Percentiles rank a stretch among this genome's conserved stretches.
Conservation (phyloP, 2,888 invertebrate genomes). For the Deladenus siricidicola region DNA sequence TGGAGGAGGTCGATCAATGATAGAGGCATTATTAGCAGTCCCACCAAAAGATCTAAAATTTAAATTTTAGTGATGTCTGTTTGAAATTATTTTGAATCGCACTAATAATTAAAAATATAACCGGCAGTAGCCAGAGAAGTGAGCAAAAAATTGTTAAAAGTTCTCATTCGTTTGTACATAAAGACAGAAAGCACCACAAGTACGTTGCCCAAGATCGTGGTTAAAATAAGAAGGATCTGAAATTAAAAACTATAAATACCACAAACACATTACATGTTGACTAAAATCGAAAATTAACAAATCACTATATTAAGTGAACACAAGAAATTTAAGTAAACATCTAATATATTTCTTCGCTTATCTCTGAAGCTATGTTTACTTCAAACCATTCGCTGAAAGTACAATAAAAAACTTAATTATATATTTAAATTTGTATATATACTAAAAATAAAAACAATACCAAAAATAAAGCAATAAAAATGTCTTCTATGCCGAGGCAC, state of each 20-base stretch:
- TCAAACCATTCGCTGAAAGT: neutral
- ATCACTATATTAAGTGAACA: neutral
- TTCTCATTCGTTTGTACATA: conserved; percentile 55
- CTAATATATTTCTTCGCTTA: neutral
- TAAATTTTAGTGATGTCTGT: neutral
- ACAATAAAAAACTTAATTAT: conserved; percentile 4
- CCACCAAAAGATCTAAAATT: conserved; percentile 51
- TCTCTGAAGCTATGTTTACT: neutral
- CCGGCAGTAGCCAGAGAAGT: conserved; percentile 55
- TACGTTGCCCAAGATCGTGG: conserved; percentile 53
- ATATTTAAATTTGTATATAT: too few relatives aligned
- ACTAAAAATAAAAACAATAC: too few relatives aligned
- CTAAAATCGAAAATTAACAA: conserved; percentile 3
- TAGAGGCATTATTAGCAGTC: conserved; percentile 54
- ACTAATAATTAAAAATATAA: conserved; percentile 19
- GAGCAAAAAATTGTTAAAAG: conserved; percentile 55
- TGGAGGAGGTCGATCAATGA: conserved; percentile 54
- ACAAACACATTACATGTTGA: neutral
- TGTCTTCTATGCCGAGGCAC: conserved; percentile 46
- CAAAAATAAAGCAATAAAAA: conserved; percentile 48
- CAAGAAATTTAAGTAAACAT: neutral
- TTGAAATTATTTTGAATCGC: neutral
- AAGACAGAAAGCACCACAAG: conserved; percentile 54
- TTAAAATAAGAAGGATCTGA: conserved; percentile 48
- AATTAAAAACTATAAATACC: neutral